phyloP scores from a whole-genome alignment of 2,888 invertebrate genomes.

The Napeogenes inachia region DNA sequence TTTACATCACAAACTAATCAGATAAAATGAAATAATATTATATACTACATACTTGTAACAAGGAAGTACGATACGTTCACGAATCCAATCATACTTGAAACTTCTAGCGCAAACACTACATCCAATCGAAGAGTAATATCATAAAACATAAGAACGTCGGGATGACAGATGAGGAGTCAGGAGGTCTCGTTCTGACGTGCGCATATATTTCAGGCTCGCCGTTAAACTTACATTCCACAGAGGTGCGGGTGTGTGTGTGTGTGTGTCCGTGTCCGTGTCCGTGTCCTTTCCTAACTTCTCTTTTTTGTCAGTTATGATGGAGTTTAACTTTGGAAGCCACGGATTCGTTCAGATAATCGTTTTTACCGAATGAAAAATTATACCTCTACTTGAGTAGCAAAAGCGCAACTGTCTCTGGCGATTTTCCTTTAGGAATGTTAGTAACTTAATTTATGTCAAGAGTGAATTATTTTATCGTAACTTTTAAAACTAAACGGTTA shows the following conservation, averaged over 20 bases:
- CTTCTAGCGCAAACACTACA: slow-evolving; percentile 26
- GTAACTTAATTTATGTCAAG: slow-evolving; percentile 12
- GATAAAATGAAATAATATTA: not conserved
- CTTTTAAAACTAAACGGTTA: slow-evolving; percentile 52
- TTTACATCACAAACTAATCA: not conserved
- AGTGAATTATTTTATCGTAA: not conserved
- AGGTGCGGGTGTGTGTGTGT: not conserved
- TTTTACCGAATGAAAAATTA: slow-evolving; percentile 21
- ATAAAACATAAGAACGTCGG: slow-evolving; percentile 25
- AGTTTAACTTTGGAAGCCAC: slow-evolving; percentile 16
- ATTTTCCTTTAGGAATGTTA: slow-evolving; percentile 18
- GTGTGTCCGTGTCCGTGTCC: not conserved
- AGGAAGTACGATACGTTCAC: slow-evolving; percentile 12
- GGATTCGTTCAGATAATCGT: slow-evolving; percentile 20
- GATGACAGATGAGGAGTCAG: slow-evolving; percentile 26
- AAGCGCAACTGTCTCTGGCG: slow-evolving; percentile 1
- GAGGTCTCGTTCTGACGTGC: slow-evolving; percentile 20
- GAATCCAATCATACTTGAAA: slow-evolving; percentile 29
- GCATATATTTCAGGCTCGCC: slow-evolving; percentile 23
- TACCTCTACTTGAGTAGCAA: slow-evolving; percentile 14
- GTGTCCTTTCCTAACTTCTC: slow-evolving; percentile 3
- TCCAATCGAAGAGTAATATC: slow-evolving; percentile 27
- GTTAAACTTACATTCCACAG: slow-evolving; percentile 8
- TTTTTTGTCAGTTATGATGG: slow-evolving; percentile 13
- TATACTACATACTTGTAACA: not conserved